Evolutionary conservation across 1,140 invertebrate genomes (phyloP).

Genomic region (Scylla paramamosain): DNA sequence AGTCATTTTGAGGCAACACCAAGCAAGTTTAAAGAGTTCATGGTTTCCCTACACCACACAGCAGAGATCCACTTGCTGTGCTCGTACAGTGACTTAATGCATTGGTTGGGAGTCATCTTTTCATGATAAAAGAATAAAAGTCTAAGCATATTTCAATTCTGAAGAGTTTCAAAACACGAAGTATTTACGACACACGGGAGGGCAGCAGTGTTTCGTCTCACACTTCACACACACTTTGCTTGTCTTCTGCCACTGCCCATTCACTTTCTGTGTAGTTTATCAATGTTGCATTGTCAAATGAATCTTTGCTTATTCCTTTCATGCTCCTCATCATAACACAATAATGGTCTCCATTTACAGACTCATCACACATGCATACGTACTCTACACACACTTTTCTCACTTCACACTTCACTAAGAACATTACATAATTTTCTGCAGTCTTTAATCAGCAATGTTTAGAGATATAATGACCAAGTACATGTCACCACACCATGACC

Average conservation of each 20-base stretch:
- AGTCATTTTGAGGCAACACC: not conserved
- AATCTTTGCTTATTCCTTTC: not conserved
- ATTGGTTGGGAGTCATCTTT: not conserved
- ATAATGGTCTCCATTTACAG: not conserved
- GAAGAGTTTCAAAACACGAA: not conserved
- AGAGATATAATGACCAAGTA: not conserved
- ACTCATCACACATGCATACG: not conserved
- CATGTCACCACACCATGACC: not conserved
- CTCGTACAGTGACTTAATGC: not conserved
- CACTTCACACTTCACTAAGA: not conserved
- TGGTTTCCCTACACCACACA: not conserved
- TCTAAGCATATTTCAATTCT: not conserved
- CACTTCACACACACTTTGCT: not conserved
- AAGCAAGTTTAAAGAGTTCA: not conserved
- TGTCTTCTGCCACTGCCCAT: not conserved
- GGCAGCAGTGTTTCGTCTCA: not conserved
- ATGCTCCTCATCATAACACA: not conserved
- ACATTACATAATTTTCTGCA: not conserved
- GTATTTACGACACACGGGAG: conserved; percentile 1
- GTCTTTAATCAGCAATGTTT: not conserved
- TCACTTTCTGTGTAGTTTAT: not conserved
- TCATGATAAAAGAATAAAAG: not conserved
- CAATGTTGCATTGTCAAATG: not conserved
- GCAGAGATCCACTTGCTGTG: not conserved
- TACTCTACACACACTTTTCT: not conserved